These are phyloP conservation scores for Heliothis peltigera DNA, from an alignment of 2,888 invertebrate species.

Conservation along the genomic window DNA sequence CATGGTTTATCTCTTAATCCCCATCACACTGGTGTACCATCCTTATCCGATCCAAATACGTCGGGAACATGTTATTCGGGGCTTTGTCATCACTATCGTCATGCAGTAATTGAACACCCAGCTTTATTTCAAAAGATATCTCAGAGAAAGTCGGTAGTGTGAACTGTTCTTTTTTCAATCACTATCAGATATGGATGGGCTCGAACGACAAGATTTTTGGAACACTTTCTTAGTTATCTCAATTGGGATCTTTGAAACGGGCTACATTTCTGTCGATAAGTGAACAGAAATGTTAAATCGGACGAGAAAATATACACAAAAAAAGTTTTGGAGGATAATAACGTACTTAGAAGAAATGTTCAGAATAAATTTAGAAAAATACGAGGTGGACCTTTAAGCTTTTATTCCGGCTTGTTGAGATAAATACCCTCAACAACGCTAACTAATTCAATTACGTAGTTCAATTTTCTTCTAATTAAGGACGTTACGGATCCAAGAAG, in stretches of 20 bases:
- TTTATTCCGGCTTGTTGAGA: background rate
- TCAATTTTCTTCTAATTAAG: constrained; percentile 20
- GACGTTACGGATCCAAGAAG: constrained; percentile 6
- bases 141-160: constrained; percentile 54
- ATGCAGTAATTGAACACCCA: constrained; percentile 56
- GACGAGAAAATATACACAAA: background rate
- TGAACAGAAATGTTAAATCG: constrained; percentile 11
- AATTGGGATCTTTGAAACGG: constrained; percentile 30
- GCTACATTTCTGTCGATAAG: constrained; percentile 8
- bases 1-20: constrained; percentile 27
- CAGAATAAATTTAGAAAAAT: background rate
- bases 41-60: constrained; percentile 54
- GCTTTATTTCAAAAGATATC: constrained; percentile 53
- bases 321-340: background rate
- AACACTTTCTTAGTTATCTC: constrained; percentile 17
- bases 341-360: background rate
- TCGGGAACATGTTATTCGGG: constrained; percentile 24
- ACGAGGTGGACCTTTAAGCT: background rate
- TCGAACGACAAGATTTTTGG: constrained; percentile 22
- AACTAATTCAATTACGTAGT: constrained; percentile 22
- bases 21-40: constrained; percentile 22
- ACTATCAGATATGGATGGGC: constrained; percentile 21
- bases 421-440: background rate
- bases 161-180: constrained; percentile 16
- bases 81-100: constrained; percentile 60